Percentiles rank a stretch among this genome's conserved stretches.
Evolutionary conservation across 2,888 invertebrate genomes (phyloP).

Genomic region (Pinctada fucata): DNA sequence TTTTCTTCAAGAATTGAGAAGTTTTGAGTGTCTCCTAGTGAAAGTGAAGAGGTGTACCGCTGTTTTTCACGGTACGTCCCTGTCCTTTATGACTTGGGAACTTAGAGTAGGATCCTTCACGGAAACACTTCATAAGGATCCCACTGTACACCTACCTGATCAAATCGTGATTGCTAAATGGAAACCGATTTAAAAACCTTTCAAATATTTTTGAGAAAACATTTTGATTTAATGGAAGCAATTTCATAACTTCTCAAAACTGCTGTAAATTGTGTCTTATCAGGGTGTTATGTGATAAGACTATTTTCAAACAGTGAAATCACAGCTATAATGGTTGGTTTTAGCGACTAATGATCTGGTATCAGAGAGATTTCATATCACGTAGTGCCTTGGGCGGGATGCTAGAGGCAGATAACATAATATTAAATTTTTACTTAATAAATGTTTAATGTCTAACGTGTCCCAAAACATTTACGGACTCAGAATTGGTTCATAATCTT

Average conservation of each 20-base stretch:
- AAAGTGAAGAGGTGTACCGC: no score
- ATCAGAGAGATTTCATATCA: not conserved
- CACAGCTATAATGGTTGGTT: not conserved
- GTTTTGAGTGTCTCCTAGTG: no score
- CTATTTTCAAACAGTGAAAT: constrained; percentile 1
- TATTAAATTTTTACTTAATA: no score
- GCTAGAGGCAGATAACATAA: not conserved
- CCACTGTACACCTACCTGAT: not conserved
- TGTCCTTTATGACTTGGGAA: no score
- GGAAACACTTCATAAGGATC: no score
- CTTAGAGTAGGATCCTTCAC: no score
- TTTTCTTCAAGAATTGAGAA: no score
- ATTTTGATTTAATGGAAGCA: not conserved
- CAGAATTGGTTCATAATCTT: no score
- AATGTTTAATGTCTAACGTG: no score
- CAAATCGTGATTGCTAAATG: not conserved
- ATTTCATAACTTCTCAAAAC: not conserved
- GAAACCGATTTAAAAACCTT: not conserved
- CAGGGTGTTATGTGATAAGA: not conserved
- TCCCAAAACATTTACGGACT: no score
- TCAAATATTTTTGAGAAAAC: not conserved
- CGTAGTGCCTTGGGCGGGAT: not conserved
- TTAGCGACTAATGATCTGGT: not conserved
- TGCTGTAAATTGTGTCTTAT: not conserved
- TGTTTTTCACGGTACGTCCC: no score